Conservation (phyloP, 2,888 invertebrate genomes). For the Sphaerophoria rueppellii region DNA sequence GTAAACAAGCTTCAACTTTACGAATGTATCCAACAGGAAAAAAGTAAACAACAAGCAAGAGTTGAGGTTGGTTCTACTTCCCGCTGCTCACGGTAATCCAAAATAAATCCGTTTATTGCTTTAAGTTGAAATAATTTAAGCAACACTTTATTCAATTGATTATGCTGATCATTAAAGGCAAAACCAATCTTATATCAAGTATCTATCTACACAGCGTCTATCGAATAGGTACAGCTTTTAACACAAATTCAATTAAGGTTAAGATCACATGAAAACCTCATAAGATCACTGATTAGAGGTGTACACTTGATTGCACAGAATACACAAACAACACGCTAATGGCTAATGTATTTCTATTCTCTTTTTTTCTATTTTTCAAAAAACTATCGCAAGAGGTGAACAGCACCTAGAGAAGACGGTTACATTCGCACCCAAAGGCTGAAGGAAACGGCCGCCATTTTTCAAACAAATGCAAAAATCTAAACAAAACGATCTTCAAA, state of each 20-base stretch:
- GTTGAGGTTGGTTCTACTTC: constrained; percentile 59
- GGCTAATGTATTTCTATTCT: constrained; percentile 11
- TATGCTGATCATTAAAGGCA: constrained; percentile 27
- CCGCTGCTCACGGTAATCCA: constrained; percentile 58
- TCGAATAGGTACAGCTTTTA: background rate
- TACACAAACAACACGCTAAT: constrained; percentile 22
- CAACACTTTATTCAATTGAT: constrained; percentile 40
- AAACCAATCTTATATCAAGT: background rate
- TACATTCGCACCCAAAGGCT: constrained; percentile 20
- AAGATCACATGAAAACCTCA: background rate
- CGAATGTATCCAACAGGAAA: constrained; percentile 54
- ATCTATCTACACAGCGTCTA: constrained; percentile 21
- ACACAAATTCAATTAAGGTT: constrained; percentile 1
- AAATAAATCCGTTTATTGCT: constrained; percentile 26
- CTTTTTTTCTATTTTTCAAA: background rate
- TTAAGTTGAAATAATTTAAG: constrained; percentile 29
- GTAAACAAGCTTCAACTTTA: constrained; percentile 42
- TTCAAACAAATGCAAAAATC: constrained; percentile 4
- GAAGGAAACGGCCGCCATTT: constrained; percentile 50
- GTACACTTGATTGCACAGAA: constrained; percentile 30
- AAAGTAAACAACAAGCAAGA: constrained; percentile 38
- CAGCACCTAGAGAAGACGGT: background rate
- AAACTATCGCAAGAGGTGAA: constrained; percentile 5
- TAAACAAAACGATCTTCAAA: constrained; percentile 34
- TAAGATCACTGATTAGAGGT: constrained; percentile 39